Evolutionary conservation across 2,888 invertebrate genomes (phyloP).

Genomic region (Chelonus formosanus): DNA sequence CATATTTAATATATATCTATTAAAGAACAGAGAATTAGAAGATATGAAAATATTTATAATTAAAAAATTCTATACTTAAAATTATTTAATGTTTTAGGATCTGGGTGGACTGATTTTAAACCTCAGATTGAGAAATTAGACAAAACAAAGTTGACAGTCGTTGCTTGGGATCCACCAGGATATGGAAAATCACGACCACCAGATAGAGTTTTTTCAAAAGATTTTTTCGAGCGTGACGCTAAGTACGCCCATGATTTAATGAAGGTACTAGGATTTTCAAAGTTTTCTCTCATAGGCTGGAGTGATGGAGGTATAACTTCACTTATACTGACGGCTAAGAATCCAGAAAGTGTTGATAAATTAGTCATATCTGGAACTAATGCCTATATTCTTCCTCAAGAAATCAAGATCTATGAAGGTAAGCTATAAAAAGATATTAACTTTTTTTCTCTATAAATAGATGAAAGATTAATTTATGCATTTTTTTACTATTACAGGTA

Average conservation of each 20-base stretch:
- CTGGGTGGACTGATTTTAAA: slow-evolving; percentile 84
- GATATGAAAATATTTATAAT: background rate
- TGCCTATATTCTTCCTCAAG: slow-evolving; percentile 76
- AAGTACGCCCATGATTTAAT: slow-evolving; percentile 75
- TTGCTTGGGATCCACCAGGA: slow-evolving; percentile 88
- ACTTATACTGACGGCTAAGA: slow-evolving; percentile 78
- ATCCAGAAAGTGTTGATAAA: slow-evolving; percentile 74
- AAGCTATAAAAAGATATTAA: slow-evolving; percentile 42
- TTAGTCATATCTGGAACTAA: slow-evolving; percentile 83
- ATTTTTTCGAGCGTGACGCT: slow-evolving; percentile 82
- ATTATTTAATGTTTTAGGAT: slow-evolving; percentile 64
- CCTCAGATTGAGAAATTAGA: slow-evolving; percentile 78
- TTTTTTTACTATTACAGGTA: slow-evolving; percentile 64
- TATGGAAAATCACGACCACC: slow-evolving; percentile 87
- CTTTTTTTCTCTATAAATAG: background rate
- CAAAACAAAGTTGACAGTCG: slow-evolving; percentile 70
- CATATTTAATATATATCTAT: background rate
- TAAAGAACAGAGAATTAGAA: slow-evolving; percentile 8
- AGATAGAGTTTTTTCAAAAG: slow-evolving; percentile 72
- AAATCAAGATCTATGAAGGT: slow-evolving; percentile 73
- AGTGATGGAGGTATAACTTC: slow-evolving; percentile 87
- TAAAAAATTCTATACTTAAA: no score
- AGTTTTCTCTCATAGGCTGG: slow-evolving; percentile 86
- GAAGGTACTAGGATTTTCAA: slow-evolving; percentile 73
- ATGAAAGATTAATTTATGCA: slow-evolving; percentile 15